Conservation (phyloP, 30 jellyfish, hydroid and myxozoan genomes). For the Sanderia malayensis region DNA sequence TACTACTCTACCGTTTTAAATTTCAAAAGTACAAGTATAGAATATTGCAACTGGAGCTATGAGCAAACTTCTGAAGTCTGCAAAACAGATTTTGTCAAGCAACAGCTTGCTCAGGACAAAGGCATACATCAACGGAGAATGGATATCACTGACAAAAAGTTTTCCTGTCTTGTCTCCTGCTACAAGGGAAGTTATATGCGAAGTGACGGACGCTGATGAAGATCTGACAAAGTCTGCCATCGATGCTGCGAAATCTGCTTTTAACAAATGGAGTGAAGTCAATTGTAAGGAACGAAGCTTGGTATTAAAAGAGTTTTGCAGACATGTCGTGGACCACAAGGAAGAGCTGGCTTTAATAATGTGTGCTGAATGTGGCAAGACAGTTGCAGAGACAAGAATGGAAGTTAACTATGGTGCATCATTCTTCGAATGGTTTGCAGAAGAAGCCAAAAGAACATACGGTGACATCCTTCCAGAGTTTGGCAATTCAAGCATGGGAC, state of each 20-base stretch:
- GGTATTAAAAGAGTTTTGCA: conserved; percentile 12
- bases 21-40: too few relatives aligned
- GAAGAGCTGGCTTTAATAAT: conserved; percentile 69
- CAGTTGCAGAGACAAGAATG: conserved; percentile 38
- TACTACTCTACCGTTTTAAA: too few relatives aligned
- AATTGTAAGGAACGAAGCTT: conserved; percentile 39
- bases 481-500: conserved; percentile 22
- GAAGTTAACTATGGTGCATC: conserved; percentile 74
- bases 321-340: conserved; percentile 12
- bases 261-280: conserved; percentile 27
- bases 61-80: conserved; percentile 7
- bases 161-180: conserved; percentile 55
- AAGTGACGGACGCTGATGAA: conserved; percentile 35
- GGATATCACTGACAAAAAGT: conserved; percentile 13
- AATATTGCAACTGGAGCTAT: too few relatives aligned
- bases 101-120: conserved; percentile 2
- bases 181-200: conserved; percentile 9
- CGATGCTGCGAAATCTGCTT: conserved; percentile 46
- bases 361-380: conserved; percentile 70
- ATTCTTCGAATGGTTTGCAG: conserved; percentile 74
- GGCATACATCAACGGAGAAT: conserved; percentile 36
- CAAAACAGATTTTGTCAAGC: background rate
- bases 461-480: conserved; percentile 65
- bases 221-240: conserved; percentile 37
- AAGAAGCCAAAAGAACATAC: conserved; percentile 60